phyloP scores from a whole-genome alignment of 2,113 vertebrate species.

The Fukomys damarensis region DNA sequence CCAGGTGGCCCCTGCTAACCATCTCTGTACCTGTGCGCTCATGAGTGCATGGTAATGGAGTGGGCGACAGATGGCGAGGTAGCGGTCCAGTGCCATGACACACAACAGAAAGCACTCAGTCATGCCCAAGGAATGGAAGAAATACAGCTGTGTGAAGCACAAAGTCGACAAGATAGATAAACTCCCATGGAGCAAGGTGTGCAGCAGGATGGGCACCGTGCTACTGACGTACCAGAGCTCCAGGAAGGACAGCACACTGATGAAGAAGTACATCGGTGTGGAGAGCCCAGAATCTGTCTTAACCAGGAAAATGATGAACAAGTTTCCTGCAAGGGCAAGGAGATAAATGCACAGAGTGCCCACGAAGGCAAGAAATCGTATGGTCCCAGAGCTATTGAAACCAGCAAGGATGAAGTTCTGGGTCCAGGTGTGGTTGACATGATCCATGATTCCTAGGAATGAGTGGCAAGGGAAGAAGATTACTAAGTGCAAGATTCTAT shows the following conservation, averaged over 20 bases:
- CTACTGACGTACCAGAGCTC: not conserved
- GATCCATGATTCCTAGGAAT: not conserved
- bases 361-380: not conserved
- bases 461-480: not conserved
- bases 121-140: slow-evolving; percentile 59
- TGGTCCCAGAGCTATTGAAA: not conserved
- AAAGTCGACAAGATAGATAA: not conserved
- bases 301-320: slow-evolving; percentile 72
- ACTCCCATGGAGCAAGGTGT: not conserved
- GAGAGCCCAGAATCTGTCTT: not conserved
- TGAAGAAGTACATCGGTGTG: not conserved
- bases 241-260: not conserved
- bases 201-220: not conserved
- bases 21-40: not conserved
- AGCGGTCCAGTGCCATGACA: slow-evolving; percentile 64
- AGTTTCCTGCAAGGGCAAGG: slow-evolving; percentile 71
- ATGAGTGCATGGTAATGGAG: not conserved
- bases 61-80: not conserved
- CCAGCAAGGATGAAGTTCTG: slow-evolving; percentile 46
- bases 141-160: not conserved
- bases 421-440: not conserved
- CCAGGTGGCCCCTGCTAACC: not conserved
- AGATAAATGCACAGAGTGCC: slow-evolving; percentile 60
- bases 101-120: slow-evolving; percentile 67
- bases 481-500: not conserved